Evolutionary conservation across 2,888 invertebrate genomes (phyloP).

Genomic region (Pachymerium ferrugineum): DNA sequence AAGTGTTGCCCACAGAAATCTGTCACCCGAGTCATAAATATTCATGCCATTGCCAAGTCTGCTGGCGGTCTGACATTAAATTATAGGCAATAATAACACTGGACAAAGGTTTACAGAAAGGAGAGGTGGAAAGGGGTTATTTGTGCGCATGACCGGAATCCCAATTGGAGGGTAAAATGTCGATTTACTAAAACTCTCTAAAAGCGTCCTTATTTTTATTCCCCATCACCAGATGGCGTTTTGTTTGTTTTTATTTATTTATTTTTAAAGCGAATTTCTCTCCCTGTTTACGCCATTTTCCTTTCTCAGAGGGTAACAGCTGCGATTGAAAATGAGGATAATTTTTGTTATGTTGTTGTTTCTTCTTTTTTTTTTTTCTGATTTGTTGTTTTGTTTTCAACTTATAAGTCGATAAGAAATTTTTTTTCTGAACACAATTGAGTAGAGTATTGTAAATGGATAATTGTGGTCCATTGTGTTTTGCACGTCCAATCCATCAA

Average conservation of each 20-base stretch:
- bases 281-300: background rate
- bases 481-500: constrained; percentile 12
- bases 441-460: background rate
- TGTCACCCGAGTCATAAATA: constrained; percentile 37
- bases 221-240: background rate
- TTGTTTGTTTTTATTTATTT: background rate
- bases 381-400: no score
- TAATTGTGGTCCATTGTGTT: background rate
- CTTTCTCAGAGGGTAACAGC: background rate
- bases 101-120: constrained; percentile 20
- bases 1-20: constrained; percentile 36
- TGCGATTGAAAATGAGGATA: background rate
- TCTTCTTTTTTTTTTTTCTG: no score
- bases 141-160: constrained; percentile 11
- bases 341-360: background rate
- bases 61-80: constrained; percentile 36
- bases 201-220: background rate
- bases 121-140: background rate
- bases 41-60: constrained; percentile 37
- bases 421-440: background rate
- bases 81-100: constrained; percentile 36
- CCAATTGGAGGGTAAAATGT: no score
- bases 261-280: background rate
- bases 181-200: no score
- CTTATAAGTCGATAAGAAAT: background rate